Percentiles rank a stretch among this genome's conserved stretches.
Conservation (phyloP, 2,113 vertebrate genomes). For the Girardinichthys multiradiatus region DNA sequence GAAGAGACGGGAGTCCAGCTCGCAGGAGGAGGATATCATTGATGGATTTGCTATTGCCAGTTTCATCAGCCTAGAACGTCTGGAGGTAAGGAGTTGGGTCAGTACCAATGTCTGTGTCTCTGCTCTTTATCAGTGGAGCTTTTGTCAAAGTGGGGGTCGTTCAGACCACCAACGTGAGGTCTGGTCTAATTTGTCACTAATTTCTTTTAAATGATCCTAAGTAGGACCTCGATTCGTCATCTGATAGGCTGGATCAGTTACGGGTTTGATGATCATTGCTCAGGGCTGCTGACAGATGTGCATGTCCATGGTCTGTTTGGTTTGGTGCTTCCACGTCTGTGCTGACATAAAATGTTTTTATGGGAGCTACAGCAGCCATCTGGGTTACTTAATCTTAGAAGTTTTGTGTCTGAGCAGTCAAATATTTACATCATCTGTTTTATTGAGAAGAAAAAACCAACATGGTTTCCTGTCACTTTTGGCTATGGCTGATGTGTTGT, state of each 20-base stretch:
- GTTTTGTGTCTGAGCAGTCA: conserved; percentile 34
- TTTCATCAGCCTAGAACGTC: conserved; percentile 91
- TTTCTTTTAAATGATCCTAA: conserved; percentile 44
- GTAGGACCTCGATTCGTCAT: conserved; percentile 16
- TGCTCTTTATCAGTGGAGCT: not conserved
- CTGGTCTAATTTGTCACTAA: conserved; percentile 45
- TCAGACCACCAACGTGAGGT: conserved; percentile 14
- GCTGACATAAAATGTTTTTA: conserved; percentile 24
- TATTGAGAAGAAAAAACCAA: conserved; percentile 25
- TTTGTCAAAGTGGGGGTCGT: conserved; percentile 33
- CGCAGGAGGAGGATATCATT: conserved; percentile 96
- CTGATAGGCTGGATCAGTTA: conserved; percentile 8
- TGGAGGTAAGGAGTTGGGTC: conserved; percentile 84
- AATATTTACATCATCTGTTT: conserved; percentile 24
- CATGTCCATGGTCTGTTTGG: not conserved
- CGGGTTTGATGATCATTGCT: conserved; percentile 7
- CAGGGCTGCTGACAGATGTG: conserved; percentile 12
- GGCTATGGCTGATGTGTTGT: conserved; percentile 3
- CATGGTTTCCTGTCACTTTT: conserved; percentile 28
- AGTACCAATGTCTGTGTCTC: conserved; percentile 35
- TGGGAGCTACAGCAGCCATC: conserved; percentile 19
- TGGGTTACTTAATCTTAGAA: conserved; percentile 21
- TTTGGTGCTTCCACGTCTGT: not conserved
- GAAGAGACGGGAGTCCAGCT: conserved; percentile 91
- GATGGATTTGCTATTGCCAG: conserved; percentile 96